Evolutionary conservation across 1,140 invertebrate species (phyloP), one percentile per base, ranked within the genome.

Genomic region (Scaptodrosophila lebanonensis): DNA sequence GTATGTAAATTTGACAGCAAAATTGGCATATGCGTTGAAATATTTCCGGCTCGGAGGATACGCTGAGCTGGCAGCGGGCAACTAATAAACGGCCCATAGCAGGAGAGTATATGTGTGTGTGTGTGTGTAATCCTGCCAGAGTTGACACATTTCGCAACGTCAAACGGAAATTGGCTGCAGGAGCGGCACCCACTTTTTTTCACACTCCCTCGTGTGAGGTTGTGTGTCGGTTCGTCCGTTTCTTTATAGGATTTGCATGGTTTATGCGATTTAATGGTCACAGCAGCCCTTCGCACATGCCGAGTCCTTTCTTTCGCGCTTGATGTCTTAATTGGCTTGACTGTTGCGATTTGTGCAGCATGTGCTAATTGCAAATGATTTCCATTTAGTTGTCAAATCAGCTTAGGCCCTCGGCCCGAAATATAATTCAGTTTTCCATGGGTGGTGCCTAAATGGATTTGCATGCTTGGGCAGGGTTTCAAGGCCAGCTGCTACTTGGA

Each of bases 11-110:
- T 59, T 71, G 72, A 72, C 72, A 77, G 63, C 57, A 60, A 76
- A 76, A 76, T 76, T 76, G 72, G 67, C 66, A 76, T 72, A 77
- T 71, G 72, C 72, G 72, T 73, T 76, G 63, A 71, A 71, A 76
- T 72, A 72, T 71, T 66, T 63, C 56, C 61, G 52, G 61, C 35
- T 58, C 44, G 56, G 39, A 54, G 49, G 36, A 25, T 49, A 45
- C 20, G 52, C 51, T 32, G 11, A 33, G n/a, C 20, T 5, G 40
- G 27, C 53, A 47, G 67, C 45, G 58, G 52, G 64, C 52, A 76
- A 63, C 66, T 68, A 75, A 73, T 76, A 76, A 63, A 66, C 57
- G 40, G 38, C n/a, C n/a, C n/a, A n/a, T n/a, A n/a, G 50, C 50
- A 66, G 30, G 20, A 47, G 8, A 38, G 25, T 43, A 32, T 45